Conservation (phyloP, 2,888 invertebrate genomes). For the Sclerodermus sp. region DNA sequence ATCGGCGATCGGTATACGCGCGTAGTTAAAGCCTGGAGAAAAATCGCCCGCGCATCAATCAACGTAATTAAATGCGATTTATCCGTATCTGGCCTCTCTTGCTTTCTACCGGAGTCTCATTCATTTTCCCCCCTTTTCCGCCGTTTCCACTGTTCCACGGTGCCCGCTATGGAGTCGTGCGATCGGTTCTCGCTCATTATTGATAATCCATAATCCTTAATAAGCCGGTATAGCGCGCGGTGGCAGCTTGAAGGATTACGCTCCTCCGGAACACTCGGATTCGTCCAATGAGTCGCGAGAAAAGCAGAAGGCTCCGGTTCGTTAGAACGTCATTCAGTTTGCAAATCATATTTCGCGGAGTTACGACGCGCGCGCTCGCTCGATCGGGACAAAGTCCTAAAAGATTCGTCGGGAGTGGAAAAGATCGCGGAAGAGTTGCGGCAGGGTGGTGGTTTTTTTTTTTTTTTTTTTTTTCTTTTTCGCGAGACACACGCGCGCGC, state of each 20-base stretch:
- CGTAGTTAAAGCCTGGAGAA: conserved; percentile 23
- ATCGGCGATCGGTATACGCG: too few relatives aligned
- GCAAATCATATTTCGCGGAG: too few relatives aligned
- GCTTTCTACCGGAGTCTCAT: background rate
- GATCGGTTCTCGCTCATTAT: conserved; percentile 51
- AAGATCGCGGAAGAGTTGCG: too few relatives aligned
- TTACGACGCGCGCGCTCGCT: too few relatives aligned
- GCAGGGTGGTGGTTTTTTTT: too few relatives aligned
- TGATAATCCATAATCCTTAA: conserved; percentile 56
- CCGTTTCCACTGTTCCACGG: background rate
- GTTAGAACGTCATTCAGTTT: too few relatives aligned
- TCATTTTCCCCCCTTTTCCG: background rate
- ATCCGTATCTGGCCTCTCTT: conserved; percentile 24
- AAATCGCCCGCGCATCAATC: conserved; percentile 47
- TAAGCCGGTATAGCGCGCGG: conserved; percentile 40
- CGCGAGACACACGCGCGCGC: too few relatives aligned
- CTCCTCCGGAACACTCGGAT: conserved; percentile 15
- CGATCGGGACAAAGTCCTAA: too few relatives aligned
- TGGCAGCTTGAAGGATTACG: conserved; percentile 50
- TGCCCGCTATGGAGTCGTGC: conserved; percentile 13
- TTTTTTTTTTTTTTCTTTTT: too few relatives aligned
- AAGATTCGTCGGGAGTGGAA: too few relatives aligned
- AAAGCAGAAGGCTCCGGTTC: too few relatives aligned
- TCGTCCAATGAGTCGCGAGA: too few relatives aligned
- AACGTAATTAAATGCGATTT: conserved; percentile 55